Evolutionary conservation across 1,140 invertebrate genomes (phyloP), one percentile per base, ranked within the genome.

Genomic region (Hypsibius dujardini): DNA sequence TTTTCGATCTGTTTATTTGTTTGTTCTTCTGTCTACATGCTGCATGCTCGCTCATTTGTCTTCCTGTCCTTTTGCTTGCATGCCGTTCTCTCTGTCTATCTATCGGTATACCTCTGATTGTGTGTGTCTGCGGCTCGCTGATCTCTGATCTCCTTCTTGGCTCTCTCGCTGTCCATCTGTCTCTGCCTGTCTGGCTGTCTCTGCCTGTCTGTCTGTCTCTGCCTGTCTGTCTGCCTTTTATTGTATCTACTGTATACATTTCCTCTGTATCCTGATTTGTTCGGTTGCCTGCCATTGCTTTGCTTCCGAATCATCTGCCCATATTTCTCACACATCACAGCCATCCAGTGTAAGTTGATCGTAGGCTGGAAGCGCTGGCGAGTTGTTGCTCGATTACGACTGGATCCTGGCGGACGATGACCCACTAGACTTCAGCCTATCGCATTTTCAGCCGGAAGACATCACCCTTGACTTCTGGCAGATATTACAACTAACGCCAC

Each of bases 171-270:
- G 50, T n/a, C 50, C 50, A 56, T 56, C 7, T 56, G 7, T 56
- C n/a, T 56, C 7, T 56, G 7, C 50, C 7, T 56, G 50, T n/a
- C 50, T n/a, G n/a, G 7, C 7, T 56, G 7, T 56, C 7, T n/a
- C 7, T 12, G 50, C 50, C 7, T n/a, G 50, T 56, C 7, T 56
- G n/a, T n/a, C n/a, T 56, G 50, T 56, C n/a, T 56, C 50, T 7
- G 50, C 50, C 50, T 12, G 50, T 56, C n/a, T 56, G 7, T 56
- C 50, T 56, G 50, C 50, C n/a, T 56, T 56, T 56, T 56, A n/a
- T 56, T 12, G 50, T 56, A 28, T 28, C 28, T 28, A 28, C 28
- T 28, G 28, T 28, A 28, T 28, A 28, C 28, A 28, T 28, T 28
- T 28, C 28, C 28, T 28, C 28, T 28, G 28, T 28, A 28, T 28